These are phyloP conservation scores for Oreochromis spilurus DNA, from an alignment of 2,113 vertebrate genomes.

Conservation along the genomic window DNA sequence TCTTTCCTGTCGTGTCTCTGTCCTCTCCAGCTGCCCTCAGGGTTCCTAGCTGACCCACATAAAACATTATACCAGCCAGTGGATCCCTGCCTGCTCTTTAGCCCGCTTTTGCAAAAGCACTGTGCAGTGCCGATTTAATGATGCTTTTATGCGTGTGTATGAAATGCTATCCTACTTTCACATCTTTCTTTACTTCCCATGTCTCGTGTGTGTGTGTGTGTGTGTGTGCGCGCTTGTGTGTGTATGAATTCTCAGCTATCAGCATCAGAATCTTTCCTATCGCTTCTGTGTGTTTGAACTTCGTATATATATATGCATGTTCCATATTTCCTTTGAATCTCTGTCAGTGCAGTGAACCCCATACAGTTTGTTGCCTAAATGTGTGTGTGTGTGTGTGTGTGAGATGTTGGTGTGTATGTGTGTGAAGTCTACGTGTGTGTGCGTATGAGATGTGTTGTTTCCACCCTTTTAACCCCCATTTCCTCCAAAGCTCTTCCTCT, in stretches of 20 bases:
- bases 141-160: neutral
- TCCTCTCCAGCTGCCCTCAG: conserved; percentile 22
- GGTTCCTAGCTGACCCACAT: conserved; percentile 56
- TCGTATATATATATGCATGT: neutral
- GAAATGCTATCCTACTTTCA: neutral
- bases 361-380: neutral
- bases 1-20: conserved; percentile 14
- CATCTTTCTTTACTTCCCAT: neutral
- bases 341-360: neutral
- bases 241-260: neutral
- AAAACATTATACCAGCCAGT: conserved; percentile 18
- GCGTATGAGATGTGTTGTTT: neutral
- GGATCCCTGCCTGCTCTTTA: neutral
- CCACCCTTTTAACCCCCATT: conserved; percentile 15
- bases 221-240: neutral
- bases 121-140: neutral
- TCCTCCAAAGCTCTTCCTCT: neutral
- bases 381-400: neutral
- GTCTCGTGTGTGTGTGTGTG: neutral
- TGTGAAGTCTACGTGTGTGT: neutral
- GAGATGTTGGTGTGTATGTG: neutral
- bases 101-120: neutral
- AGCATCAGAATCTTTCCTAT: neutral
- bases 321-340: neutral
- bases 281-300: neutral